phyloP scores from a whole-genome alignment of 2,113 vertebrate genomes.

The Nycticryphes semicollaris region DNA sequence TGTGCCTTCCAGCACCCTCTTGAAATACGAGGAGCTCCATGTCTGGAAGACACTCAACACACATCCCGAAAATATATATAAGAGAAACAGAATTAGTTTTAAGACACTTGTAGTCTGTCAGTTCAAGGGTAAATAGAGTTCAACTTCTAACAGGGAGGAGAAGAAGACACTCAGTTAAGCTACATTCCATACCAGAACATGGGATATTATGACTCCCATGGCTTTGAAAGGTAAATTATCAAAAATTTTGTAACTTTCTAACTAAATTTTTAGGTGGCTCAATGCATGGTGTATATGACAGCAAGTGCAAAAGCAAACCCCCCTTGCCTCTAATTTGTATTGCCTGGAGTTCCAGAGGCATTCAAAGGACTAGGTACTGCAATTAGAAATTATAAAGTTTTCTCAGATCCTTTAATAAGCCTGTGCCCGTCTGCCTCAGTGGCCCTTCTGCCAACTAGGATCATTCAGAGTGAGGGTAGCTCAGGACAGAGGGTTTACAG shows the following conservation, averaged over 20 bases:
- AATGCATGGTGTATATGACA: background rate
- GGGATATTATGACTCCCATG: background rate
- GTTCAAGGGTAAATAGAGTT: background rate
- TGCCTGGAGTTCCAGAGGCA: background rate
- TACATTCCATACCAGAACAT: background rate
- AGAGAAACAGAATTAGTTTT: background rate
- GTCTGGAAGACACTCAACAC: background rate
- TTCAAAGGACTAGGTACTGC: background rate
- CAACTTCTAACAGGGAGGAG: background rate
- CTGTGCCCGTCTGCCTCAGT: background rate
- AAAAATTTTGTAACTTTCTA: background rate
- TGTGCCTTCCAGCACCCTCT: background rate
- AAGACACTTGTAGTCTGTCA: background rate
- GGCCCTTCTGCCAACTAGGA: background rate
- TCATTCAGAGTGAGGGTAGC: background rate
- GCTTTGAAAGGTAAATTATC: background rate
- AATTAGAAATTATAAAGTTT: background rate
- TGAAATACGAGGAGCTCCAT: background rate
- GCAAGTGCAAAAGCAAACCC: background rate
- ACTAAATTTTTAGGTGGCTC: background rate
- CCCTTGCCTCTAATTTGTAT: background rate
- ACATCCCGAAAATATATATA: background rate
- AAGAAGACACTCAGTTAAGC: fast-evolving
- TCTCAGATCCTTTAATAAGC: background rate
- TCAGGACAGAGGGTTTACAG: background rate